Evolutionary conservation across 35 echinoderm and acorn worm species (phyloP).

Genomic region (Ophiothrix spiculata): DNA sequence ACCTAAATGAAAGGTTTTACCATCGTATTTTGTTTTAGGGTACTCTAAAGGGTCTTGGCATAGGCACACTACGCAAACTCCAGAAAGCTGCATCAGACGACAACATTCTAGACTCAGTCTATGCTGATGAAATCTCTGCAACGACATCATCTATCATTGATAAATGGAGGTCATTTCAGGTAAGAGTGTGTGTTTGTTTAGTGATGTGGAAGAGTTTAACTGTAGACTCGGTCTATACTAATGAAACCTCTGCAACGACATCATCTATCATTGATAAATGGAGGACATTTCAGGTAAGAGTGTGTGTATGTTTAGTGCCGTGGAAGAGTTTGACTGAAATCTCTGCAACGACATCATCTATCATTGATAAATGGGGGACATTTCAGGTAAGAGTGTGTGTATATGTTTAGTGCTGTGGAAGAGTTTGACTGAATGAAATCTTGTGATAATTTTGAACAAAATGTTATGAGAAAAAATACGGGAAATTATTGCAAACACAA

Average conservation of each 20-base stretch:
- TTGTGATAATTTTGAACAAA: too few species aligned
- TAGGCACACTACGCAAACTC: conserved; percentile 74
- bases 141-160: conserved; percentile 77
- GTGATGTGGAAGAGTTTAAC: too few species aligned
- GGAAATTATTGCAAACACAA: too few species aligned
- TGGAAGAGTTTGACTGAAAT: too few species aligned
- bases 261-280: conserved; percentile 85
- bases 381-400: conserved; percentile 75
- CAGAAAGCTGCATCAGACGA: conserved; percentile 98
- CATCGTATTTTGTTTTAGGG: conserved; percentile 75
- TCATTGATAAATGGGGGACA: conserved; percentile 91
- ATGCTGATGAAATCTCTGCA: conserved; percentile 88
- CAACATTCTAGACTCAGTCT: conserved; percentile 83
- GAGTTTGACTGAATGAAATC: too few species aligned
- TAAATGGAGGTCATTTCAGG: conserved; percentile 87
- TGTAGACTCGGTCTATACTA: conserved; percentile 84
- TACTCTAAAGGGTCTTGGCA: conserved; percentile 84
- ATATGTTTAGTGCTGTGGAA: too few species aligned
- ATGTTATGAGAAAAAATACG: too few species aligned
- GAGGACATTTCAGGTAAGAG: conserved; percentile 75
- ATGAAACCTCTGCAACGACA: conserved; percentile 88
- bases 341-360: conserved; percentile 69
- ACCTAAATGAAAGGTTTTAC: too few species aligned
- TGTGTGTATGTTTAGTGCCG: too few species aligned
- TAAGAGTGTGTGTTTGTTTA: background rate